Conservation (phyloP, 2,797 vertebrate species). For the Helarctos malayanus region DNA sequence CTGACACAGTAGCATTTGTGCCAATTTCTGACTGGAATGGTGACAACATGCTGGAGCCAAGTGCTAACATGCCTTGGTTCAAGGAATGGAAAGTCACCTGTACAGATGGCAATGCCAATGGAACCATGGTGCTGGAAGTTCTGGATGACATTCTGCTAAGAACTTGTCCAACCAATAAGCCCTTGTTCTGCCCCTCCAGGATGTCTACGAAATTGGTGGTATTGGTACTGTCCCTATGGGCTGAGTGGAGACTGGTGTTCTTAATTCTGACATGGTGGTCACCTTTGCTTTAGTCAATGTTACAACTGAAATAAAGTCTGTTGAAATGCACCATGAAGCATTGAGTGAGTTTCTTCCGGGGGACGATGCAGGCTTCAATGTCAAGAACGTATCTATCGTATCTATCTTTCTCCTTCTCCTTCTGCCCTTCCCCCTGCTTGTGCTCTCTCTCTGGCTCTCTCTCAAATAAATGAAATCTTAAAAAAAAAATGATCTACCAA, state of each 20-base stretch:
- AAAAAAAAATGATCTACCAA: too few relatives aligned
- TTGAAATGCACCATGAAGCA: not conserved
- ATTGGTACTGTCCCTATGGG: not conserved
- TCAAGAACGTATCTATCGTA: not conserved
- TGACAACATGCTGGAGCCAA: not conserved
- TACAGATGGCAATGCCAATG: not conserved
- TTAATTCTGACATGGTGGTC: not conserved
- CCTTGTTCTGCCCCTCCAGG: not conserved
- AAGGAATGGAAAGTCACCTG: not conserved
- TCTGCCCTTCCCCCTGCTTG: too few relatives aligned
- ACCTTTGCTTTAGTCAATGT: not conserved
- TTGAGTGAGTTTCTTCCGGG: not conserved
- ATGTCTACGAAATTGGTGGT: not conserved
- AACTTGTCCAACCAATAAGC: not conserved
- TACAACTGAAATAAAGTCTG: not conserved
- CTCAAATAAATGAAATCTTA: too few relatives aligned
- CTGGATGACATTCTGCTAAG: not conserved
- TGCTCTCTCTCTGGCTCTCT: too few relatives aligned
- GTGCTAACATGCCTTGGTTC: not conserved
- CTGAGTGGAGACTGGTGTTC: not conserved
- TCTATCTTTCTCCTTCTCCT: too few relatives aligned
- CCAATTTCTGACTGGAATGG: not conserved
- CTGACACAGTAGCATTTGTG: not conserved
- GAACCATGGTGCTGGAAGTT: not conserved
- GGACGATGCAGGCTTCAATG: not conserved